phyloP scores from a whole-genome alignment of 2,888 invertebrate species.

The Celastrina argiolus region DNA sequence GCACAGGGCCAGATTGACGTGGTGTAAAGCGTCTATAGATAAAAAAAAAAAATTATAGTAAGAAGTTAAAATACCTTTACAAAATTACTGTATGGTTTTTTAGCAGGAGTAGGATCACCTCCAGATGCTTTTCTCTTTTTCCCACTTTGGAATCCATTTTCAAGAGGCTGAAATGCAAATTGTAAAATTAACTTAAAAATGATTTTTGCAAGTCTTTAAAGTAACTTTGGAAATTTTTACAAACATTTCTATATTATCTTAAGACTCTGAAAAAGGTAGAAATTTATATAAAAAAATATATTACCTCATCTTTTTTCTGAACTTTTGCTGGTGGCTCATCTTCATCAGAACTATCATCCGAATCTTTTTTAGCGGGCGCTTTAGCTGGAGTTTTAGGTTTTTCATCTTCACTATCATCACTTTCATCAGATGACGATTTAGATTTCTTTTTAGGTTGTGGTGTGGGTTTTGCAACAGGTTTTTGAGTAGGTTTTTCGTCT shows the following conservation, averaged over 20 bases:
- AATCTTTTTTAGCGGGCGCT: conserved; percentile 46
- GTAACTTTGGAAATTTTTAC: no score
- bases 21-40: no score
- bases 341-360: conserved; percentile 53
- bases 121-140: conserved; percentile 68
- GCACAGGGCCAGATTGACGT: no score
- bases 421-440: conserved; percentile 40
- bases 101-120: conserved; percentile 57
- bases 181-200: conserved; percentile 22
- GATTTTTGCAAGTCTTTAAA: no score
- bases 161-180: conserved; percentile 32
- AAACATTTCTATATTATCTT: no score
- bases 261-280: no score
- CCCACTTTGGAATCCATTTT: conserved; percentile 44
- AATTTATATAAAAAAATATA: neutral
- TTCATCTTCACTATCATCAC: conserved; percentile 42
- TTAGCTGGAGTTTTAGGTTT: conserved; percentile 33
- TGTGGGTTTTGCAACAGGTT: conserved; percentile 26
- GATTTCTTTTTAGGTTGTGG: conserved; percentile 15
- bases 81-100: conserved; percentile 83
- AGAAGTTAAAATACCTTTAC: conserved; percentile 77
- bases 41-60: no score
- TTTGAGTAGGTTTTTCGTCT: conserved; percentile 48
- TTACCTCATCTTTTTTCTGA: conserved; percentile 39
- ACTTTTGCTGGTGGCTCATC: conserved; percentile 45